Percentiles rank a stretch among this genome's conserved stretches.
phyloP scores from a whole-genome alignment of 2,888 invertebrate species.

The Pharmacophagus antenor region DNA sequence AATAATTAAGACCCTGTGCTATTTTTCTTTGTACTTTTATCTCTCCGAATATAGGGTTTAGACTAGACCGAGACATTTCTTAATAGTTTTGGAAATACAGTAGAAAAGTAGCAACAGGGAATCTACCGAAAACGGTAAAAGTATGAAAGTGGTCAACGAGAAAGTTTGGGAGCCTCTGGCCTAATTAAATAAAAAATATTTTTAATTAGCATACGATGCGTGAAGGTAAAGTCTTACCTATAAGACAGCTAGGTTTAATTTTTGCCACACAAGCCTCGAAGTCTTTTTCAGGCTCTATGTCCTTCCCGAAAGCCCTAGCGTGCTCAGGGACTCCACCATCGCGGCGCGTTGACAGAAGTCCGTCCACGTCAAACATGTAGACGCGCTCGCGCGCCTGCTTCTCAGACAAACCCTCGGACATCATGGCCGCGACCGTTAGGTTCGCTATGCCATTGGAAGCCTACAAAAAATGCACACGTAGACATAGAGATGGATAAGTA shows the following conservation, averaged over 20 bases:
- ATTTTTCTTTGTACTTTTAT: no score
- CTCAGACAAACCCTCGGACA: slow-evolving; percentile 81
- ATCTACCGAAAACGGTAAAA: no score
- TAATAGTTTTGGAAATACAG: no score
- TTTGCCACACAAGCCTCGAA: slow-evolving; percentile 89
- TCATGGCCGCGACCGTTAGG: slow-evolving; percentile 93
- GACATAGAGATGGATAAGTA: no score
- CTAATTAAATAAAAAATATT: no score
- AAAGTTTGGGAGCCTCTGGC: no score
- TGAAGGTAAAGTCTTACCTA: slow-evolving; percentile 88
- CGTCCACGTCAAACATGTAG: slow-evolving; percentile 97
- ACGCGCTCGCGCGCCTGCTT: slow-evolving; percentile 92
- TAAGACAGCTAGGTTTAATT: slow-evolving; percentile 92
- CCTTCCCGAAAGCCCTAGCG: slow-evolving; percentile 87
- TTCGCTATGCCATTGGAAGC: slow-evolving; percentile 96
- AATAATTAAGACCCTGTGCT: no score
- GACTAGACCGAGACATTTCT: no score
- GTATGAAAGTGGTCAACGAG: no score
- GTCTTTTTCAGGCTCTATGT: slow-evolving; percentile 88
- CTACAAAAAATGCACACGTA: slow-evolving; percentile 76
- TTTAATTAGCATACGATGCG: no score
- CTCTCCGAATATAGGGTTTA: no score
- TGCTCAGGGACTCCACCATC: slow-evolving; percentile 85
- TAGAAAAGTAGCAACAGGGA: no score
- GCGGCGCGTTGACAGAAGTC: slow-evolving; percentile 87